A percentile compares a stretch with the other conserved stretches of the same genome.
Conservation (phyloP, 2,797 vertebrate genomes). For the Prionace glauca region DNA sequence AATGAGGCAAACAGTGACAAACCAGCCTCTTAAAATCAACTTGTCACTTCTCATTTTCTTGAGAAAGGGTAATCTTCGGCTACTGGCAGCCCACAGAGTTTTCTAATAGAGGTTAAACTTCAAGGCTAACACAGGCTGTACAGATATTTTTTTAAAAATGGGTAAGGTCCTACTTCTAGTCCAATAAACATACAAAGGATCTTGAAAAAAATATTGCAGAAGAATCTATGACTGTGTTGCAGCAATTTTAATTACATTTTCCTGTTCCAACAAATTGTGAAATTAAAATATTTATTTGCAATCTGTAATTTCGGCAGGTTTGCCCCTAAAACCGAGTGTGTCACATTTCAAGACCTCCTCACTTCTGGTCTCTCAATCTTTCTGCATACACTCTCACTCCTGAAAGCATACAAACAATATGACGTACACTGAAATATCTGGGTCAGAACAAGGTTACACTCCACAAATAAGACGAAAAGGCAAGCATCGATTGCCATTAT, state of each 20-base stretch:
- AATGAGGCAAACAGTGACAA: constrained; percentile 76
- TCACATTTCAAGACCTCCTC: constrained; percentile 13
- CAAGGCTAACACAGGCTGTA: constrained; percentile 18
- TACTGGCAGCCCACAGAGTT: constrained; percentile 17
- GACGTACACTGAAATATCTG: constrained; percentile 3
- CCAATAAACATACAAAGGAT: background rate
- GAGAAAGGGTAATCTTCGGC: constrained; percentile 53
- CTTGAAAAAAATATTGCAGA: background rate
- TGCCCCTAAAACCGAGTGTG: background rate
- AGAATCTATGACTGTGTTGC: background rate
- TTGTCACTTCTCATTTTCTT: constrained; percentile 76
- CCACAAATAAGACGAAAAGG: constrained; percentile 7
- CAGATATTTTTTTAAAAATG: background rate
- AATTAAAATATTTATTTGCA: background rate
- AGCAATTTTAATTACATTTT: background rate
- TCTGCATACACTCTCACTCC: background rate
- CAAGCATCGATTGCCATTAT: constrained; percentile 34
- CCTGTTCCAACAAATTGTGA: background rate
- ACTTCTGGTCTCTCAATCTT: background rate
- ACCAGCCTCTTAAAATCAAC: constrained; percentile 73
- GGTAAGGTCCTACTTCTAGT: background rate
- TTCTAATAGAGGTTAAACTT: constrained; percentile 37
- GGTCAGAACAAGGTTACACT: constrained; percentile 33
- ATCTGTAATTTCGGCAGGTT: background rate
- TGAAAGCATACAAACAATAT: constrained; percentile 18